Conservation (phyloP, 2,888 invertebrate genomes). For the Dryobota labecula region DNA sequence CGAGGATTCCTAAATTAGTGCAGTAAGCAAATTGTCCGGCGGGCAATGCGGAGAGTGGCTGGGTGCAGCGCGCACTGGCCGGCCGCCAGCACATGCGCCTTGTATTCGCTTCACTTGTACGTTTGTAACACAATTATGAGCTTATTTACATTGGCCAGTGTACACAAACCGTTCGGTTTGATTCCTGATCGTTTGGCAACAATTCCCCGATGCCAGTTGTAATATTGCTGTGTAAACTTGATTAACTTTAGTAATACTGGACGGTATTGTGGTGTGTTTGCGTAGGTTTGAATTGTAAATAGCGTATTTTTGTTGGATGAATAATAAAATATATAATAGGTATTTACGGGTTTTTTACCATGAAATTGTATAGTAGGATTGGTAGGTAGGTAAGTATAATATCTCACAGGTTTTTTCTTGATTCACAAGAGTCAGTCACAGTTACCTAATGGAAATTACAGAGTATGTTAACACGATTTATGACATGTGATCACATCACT, state of each 20-base stretch:
- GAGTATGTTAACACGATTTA: conserved; percentile 7
- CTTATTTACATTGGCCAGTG: conserved; percentile 46
- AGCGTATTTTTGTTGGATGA: conserved; percentile 30
- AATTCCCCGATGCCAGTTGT: conserved; percentile 37
- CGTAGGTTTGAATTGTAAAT: conserved; percentile 47
- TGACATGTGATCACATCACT: background rate
- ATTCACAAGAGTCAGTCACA: conserved; percentile 6
- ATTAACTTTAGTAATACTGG: conserved; percentile 24
- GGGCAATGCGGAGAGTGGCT: background rate
- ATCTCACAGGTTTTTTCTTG: background rate
- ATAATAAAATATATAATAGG: conserved; percentile 18
- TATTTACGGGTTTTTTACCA: background rate
- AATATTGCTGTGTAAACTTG: conserved; percentile 56
- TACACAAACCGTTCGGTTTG: conserved; percentile 41
- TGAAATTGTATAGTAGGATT: background rate
- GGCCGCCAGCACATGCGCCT: conserved; percentile 21
- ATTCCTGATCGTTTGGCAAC: conserved; percentile 28
- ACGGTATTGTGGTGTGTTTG: conserved; percentile 7
- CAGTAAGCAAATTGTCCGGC: conserved; percentile 46
- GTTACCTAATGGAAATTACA: background rate
- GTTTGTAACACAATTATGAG: conserved; percentile 33
- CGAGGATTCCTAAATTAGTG: conserved; percentile 34
- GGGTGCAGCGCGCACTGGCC: conserved; percentile 18
- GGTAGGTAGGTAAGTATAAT: background rate
- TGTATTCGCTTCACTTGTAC: conserved; percentile 16